phyloP scores from a whole-genome alignment of 2,113 vertebrate genomes.

The Nettapus auritus region DNA sequence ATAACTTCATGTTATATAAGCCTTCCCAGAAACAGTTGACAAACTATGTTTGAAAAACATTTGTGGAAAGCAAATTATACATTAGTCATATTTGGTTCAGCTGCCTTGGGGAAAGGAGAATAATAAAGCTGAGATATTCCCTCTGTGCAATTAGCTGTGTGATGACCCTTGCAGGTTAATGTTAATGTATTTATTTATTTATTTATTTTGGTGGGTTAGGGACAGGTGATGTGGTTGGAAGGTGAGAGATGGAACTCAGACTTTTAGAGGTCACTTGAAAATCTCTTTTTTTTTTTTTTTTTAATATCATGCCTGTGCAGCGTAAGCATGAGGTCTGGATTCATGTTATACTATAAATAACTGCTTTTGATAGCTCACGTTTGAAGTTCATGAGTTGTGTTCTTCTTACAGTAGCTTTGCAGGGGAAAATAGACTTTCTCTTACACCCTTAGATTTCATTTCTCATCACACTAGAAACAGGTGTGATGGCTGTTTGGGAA shows the following conservation, averaged over 20 bases:
- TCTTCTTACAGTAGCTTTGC: background rate
- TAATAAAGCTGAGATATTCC: background rate
- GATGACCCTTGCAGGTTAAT: background rate
- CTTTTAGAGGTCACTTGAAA: background rate
- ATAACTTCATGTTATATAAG: fast-evolving
- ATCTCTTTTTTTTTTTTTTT: background rate
- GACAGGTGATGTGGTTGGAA: background rate
- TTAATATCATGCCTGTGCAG: fast-evolving
- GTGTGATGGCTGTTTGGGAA: background rate
- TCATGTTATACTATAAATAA: fast-evolving
- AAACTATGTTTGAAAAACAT: background rate
- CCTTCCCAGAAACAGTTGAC: background rate
- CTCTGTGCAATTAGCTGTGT: background rate
- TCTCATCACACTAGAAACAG: background rate
- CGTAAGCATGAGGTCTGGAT: background rate
- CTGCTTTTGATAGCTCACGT: fast-evolving
- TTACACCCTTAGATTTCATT: background rate
- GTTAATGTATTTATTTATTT: background rate
- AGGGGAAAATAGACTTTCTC: fast-evolving
- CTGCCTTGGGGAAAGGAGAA: background rate
- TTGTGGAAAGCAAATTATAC: background rate
- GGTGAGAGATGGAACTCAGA: background rate
- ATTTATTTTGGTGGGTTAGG: fast-evolving
- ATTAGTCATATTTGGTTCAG: fast-evolving
- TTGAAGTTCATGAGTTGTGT: fast-evolving